phyloP scores from a whole-genome alignment of 2,888 invertebrate genomes.

The Troides aeacus region DNA sequence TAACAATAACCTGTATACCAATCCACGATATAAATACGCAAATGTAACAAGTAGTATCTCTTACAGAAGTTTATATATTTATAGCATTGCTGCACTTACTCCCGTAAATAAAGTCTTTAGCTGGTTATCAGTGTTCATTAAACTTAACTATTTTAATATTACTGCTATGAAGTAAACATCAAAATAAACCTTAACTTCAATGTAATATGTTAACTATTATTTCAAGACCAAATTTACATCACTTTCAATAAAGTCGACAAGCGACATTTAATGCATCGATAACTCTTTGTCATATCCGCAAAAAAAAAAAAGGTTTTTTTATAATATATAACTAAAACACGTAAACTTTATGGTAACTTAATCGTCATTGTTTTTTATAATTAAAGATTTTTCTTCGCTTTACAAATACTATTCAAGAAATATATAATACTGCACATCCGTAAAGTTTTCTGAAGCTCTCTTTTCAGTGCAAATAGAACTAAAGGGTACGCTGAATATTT shows the following conservation, averaged over 20 bases:
- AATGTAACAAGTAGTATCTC: background rate
- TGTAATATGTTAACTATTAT: background rate
- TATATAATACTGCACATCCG: background rate
- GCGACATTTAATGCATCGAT: background rate
- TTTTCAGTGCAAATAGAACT: slow-evolving; percentile 1
- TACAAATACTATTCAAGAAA: background rate
- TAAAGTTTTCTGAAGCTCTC: background rate
- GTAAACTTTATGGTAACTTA: too few species aligned
- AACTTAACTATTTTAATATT: slow-evolving; percentile 15
- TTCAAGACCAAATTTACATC: background rate
- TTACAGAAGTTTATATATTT: background rate
- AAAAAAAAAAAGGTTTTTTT: too few species aligned
- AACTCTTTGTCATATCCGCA: too few species aligned
- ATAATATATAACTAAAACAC: too few species aligned
- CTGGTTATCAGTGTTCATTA: slow-evolving; percentile 13
- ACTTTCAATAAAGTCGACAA: background rate
- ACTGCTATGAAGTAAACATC: background rate
- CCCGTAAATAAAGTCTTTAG: slow-evolving; percentile 11
- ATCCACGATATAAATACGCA: background rate
- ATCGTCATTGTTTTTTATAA: background rate
- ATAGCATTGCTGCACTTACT: slow-evolving; percentile 9
- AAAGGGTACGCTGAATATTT: slow-evolving; percentile 14
- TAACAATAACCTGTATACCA: background rate
- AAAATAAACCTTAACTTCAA: background rate
- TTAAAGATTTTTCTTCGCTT: background rate